Evolutionary conservation across 2,888 invertebrate genomes (phyloP).

Genomic region (Clostera curtula): DNA sequence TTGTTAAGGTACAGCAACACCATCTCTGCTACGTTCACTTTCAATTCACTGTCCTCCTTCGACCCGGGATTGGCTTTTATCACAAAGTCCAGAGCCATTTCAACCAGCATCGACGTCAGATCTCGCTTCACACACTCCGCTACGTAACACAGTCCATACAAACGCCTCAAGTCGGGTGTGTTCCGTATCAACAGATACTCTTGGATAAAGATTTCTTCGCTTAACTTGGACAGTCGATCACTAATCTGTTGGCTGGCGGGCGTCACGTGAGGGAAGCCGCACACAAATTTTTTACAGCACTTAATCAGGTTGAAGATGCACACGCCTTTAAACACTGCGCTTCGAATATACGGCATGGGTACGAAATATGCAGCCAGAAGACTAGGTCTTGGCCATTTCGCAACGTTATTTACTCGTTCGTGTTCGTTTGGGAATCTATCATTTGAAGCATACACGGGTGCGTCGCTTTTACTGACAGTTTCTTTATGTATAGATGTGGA

Average conservation of each 20-base stretch:
- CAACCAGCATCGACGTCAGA: slow-evolving; percentile 35
- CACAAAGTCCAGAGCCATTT: slow-evolving; percentile 42
- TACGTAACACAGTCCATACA: slow-evolving; percentile 34
- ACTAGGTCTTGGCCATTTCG: slow-evolving; percentile 2
- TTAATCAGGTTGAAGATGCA: slow-evolving; percentile 41
- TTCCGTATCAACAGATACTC: slow-evolving; percentile 38
- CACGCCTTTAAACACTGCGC: slow-evolving; percentile 29
- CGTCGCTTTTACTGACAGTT: slow-evolving; percentile 5
- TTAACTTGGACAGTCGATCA: slow-evolving; percentile 16
- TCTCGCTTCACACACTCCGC: slow-evolving; percentile 36
- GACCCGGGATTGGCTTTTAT: slow-evolving; percentile 11
- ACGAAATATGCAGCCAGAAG: slow-evolving; percentile 16
- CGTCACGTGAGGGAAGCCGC: slow-evolving; percentile 32
- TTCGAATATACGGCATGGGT: slow-evolving; percentile 13
- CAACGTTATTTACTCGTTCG: neutral
- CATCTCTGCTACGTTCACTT: slow-evolving; percentile 30
- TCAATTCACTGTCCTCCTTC: slow-evolving; percentile 20
- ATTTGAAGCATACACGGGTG: neutral
- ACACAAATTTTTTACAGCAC: slow-evolving; percentile 31
- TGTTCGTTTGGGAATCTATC: too few relatives aligned
- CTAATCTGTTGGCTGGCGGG: slow-evolving; percentile 15
- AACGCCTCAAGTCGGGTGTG: slow-evolving; percentile 22
- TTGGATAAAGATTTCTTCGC: slow-evolving; percentile 30
- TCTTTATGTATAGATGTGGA: slow-evolving; percentile 41
- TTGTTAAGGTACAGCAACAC: slow-evolving; percentile 40